Base-by-base conservation (phyloP, 2,797 vertebrate genomes). In the Acomys russatus region DNA sequence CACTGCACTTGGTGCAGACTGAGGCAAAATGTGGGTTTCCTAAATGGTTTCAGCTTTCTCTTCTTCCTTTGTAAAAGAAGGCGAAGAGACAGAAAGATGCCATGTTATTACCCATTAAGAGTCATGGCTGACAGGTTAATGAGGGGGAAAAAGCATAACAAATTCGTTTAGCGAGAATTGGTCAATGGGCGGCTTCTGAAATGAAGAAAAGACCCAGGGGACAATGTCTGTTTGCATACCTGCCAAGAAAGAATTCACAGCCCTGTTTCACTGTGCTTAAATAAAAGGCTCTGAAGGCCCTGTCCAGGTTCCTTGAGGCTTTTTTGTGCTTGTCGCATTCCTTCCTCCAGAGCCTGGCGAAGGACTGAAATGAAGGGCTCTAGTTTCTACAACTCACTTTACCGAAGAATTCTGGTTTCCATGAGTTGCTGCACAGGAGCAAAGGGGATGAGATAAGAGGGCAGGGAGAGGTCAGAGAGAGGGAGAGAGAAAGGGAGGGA, bases 11-110 rank as follows among this genome's bases (percentile, higher is more conserved):
- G 44, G 44, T 63, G 35, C 8, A n/a, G 7, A 79, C 7, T 64
- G 49, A 64, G 12, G 25, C 44, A 44, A 44, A 68, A 92, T n/a
- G 56, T 33, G 63, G 66, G 63, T 83, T 85, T 78, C 20, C 51
- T 84, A 76, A 56, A 79, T 14, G 70, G 59, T 93, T 92, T 95
- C 66, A 73, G 87, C 68, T 64, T n/a, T 88, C 38, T 7, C 77
- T 90, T 88, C 25, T 83, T 79, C 9, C 33, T 28, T 17, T 79
- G 15, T 51, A 70, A 88, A 78, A 91, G 84, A 87, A 79, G 9
- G 35, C 54, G 8, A 8, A 51, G 23, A 23, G 38, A 14, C 54
- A 30, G 63, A 18, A 71, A 63, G 38, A 51, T 78, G 4, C 38
- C 59, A 51, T 33, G 6, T 64, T 38, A 9, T 54, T 38, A 70